Evolutionary conservation across 2,113 vertebrate genomes (phyloP), one percentile per base, ranked within the genome.

Genomic region (Fukomys damarensis): DNA sequence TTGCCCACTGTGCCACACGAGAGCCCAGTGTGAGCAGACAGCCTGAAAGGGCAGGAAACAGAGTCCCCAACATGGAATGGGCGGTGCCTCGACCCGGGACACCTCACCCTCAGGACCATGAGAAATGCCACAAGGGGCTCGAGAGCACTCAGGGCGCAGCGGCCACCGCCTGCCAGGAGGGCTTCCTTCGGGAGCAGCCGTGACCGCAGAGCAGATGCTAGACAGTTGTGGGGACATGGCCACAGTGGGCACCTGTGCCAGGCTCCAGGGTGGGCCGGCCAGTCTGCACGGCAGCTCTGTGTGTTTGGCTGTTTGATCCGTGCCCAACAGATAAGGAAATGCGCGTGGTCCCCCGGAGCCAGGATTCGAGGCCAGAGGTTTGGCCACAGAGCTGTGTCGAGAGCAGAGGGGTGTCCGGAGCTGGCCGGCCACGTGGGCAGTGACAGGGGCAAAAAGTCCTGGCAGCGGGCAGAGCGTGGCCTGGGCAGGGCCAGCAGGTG

Each of bases 371-470:
- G 81, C 77, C 94, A 43, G 56, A 41, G 46, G 35, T 74, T 41
- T 35, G 26, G 76, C 10, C 35, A 26, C 81, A 43, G 58, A 52
- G 41, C 86, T 30, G 19, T 24, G 14, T 9, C 26, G 10, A 58
- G n/a, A 91, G n/a, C 22, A 22, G 74, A 82, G 20, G 4, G 41
- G n/a, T n/a, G n/a, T n/a, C n/a, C n/a, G n/a, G n/a, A n/a, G n/a
- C n/a, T n/a, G n/a, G n/a, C n/a, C n/a, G n/a, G n/a, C n/a, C n/a
- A n/a, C n/a, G n/a, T n/a, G n/a, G n/a, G n/a, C n/a, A n/a, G n/a
- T n/a, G n/a, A n/a, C n/a, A n/a, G n/a, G n/a, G 0, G 19, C 24
- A 2, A 2, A 79, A 19, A 35, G 32, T 7, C 49, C 19, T 3
- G 76, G 59, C 11, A 24, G 30, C 1, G 0, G 72, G 72, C 22